phyloP scores from a whole-genome alignment of 2,113 vertebrate genomes.

The Datnioides undecimradiatus region DNA sequence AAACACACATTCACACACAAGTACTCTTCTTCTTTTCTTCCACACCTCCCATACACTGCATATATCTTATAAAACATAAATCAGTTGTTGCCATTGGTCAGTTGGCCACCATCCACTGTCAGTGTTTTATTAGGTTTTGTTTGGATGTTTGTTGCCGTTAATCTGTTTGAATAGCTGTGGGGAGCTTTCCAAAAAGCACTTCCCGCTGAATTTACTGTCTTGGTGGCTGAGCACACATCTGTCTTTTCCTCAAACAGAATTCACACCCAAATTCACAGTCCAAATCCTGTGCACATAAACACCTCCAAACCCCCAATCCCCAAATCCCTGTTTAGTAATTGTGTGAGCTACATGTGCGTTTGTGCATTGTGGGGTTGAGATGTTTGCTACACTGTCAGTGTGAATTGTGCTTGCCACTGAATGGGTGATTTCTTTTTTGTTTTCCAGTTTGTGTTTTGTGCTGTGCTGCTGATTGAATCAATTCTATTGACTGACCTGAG shows the following conservation, averaged over 20 bases:
- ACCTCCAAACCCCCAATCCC: slow-evolving; percentile 55
- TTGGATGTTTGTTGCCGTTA: slow-evolving; percentile 75
- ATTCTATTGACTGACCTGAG: slow-evolving; percentile 74
- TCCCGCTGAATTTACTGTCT: slow-evolving; percentile 75
- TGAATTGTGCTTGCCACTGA: slow-evolving; percentile 58
- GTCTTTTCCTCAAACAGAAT: slow-evolving; percentile 80
- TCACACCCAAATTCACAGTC: slow-evolving; percentile 69
- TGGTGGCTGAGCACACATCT: slow-evolving; percentile 82
- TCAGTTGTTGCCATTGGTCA: slow-evolving; percentile 70
- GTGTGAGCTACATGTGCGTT: slow-evolving; percentile 45
- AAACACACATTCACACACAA: slow-evolving; percentile 35
- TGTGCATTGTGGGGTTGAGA: slow-evolving; percentile 44
- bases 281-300: slow-evolving; percentile 63
- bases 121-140: slow-evolving; percentile 71
- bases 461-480: slow-evolving; percentile 71
- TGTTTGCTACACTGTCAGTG: slow-evolving; percentile 53
- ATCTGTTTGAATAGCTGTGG: slow-evolving; percentile 82
- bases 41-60: slow-evolving; percentile 19
- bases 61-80: slow-evolving; percentile 51
- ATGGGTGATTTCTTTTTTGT: slow-evolving; percentile 55
- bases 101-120: slow-evolving; percentile 57
- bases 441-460: slow-evolving; percentile 50
- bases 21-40: slow-evolving; percentile 13
- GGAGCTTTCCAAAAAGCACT: slow-evolving; percentile 77
- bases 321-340: slow-evolving; percentile 65